Conservation (phyloP, 2,797 vertebrate species). For the Brachyalestes nurse region DNA sequence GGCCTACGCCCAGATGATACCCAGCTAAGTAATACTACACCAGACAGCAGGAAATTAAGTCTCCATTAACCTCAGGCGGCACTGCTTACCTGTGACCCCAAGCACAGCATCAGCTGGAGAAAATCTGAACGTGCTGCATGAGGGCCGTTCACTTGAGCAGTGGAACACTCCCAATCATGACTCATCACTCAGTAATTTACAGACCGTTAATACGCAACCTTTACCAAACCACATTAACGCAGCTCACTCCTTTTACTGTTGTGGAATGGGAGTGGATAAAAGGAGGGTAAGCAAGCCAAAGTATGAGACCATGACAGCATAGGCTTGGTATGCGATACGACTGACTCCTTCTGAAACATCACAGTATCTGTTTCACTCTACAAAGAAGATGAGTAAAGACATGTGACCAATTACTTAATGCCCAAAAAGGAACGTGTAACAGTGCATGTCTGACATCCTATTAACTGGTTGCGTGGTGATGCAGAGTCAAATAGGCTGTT, state of each 20-base stretch:
- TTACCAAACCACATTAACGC: slow-evolving; percentile 3
- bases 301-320: slow-evolving; percentile 14
- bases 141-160: background rate
- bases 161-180: slow-evolving; percentile 14
- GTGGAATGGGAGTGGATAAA: slow-evolving; percentile 20
- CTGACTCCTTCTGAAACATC: background rate
- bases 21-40: slow-evolving; percentile 53
- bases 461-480: too few species aligned
- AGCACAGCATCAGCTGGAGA: slow-evolving; percentile 5
- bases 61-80: slow-evolving; percentile 27
- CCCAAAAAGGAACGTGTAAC: too few species aligned
- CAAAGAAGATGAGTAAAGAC: background rate
- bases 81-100: slow-evolving; percentile 31
- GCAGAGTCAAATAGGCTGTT: too few species aligned
- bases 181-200: background rate
- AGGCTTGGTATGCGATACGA: background rate
- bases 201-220: slow-evolving; percentile 9
- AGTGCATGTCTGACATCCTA: too few species aligned
- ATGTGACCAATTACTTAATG: background rate
- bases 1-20: slow-evolving; percentile 36
- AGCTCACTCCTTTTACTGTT: background rate
- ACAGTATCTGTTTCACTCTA: background rate
- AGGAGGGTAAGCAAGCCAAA: background rate
- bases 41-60: slow-evolving; percentile 40
- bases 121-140: slow-evolving; percentile 1